Evolutionary conservation across 2,113 vertebrate genomes (phyloP).

Genomic region (Cebus imitator): DNA sequence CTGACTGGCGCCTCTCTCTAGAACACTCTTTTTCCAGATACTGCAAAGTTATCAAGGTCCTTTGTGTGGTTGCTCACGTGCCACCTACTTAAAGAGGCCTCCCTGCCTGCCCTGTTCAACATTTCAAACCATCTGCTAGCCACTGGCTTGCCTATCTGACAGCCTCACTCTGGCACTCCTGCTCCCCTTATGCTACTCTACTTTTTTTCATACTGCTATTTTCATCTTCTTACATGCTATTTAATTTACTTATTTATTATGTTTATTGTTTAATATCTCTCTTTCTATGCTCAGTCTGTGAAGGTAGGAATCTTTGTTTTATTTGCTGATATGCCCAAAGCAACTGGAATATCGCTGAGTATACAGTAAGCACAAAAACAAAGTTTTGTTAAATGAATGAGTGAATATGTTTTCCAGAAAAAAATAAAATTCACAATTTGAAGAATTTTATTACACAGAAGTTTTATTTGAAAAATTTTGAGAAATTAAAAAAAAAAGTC

Average conservation of each 20-base stretch:
- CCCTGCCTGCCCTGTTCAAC: not conserved
- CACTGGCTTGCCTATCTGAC: not conserved
- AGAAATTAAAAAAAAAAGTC: conserved; percentile 36
- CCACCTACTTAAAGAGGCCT: not conserved
- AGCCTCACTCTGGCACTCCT: not conserved
- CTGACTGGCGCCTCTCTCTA: not conserved
- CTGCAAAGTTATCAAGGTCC: not conserved
- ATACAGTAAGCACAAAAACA: conserved; percentile 2
- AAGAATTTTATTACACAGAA: conserved; percentile 55
- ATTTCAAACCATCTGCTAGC: not conserved
- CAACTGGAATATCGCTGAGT: not conserved
- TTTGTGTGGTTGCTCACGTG: not conserved
- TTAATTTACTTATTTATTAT: not conserved
- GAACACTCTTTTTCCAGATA: not conserved
- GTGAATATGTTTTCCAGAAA: conserved; percentile 11
- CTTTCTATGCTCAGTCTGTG: not conserved
- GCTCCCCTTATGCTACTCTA: not conserved
- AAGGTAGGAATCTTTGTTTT: not conserved
- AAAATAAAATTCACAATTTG: conserved; percentile 42
- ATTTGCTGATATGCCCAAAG: not conserved
- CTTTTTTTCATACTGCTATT: not conserved
- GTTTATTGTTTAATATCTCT: not conserved
- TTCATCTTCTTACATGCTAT: not conserved
- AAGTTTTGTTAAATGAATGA: conserved; percentile 30
- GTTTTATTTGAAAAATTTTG: conserved; percentile 54